Conservation (phyloP, 2,113 vertebrate species). For the Plecturocebus donacophilus region DNA sequence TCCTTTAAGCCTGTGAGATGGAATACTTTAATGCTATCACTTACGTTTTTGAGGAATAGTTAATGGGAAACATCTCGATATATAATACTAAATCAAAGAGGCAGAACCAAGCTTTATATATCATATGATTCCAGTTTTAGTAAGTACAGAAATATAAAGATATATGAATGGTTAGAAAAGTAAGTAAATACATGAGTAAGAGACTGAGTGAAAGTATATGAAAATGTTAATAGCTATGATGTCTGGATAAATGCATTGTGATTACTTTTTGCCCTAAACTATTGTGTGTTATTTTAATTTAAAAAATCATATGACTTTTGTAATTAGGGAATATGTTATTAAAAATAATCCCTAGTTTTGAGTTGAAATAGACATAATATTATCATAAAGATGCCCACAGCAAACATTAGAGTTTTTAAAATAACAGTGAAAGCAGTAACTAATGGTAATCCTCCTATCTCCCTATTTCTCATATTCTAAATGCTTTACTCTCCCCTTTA, state of each 20-base stretch:
- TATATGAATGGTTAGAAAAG: not conserved
- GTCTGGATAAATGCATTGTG: not conserved
- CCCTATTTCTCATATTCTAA: not conserved
- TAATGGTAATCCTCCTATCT: not conserved
- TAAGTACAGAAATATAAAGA: not conserved
- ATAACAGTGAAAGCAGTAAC: not conserved
- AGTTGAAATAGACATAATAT: not conserved
- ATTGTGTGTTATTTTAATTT: not conserved
- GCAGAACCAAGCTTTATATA: not conserved
- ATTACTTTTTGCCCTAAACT: not conserved
- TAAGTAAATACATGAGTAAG: not conserved
- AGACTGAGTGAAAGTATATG: not conserved
- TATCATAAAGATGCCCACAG: not conserved
- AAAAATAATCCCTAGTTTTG: not conserved
- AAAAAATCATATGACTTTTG: not conserved
- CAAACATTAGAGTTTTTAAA: not conserved
- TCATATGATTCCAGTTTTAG: not conserved
- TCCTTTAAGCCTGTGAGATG: not conserved
- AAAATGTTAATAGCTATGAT: not conserved
- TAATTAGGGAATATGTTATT: not conserved
- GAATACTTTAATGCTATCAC: not conserved
- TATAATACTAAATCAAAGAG: not conserved
- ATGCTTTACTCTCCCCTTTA: not conserved
- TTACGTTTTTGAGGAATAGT: slow-evolving; percentile 31
- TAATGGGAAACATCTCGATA: not conserved